Evolutionary conservation across 2,113 vertebrate species (phyloP).

Genomic region (Argyrosomus japonicus): DNA sequence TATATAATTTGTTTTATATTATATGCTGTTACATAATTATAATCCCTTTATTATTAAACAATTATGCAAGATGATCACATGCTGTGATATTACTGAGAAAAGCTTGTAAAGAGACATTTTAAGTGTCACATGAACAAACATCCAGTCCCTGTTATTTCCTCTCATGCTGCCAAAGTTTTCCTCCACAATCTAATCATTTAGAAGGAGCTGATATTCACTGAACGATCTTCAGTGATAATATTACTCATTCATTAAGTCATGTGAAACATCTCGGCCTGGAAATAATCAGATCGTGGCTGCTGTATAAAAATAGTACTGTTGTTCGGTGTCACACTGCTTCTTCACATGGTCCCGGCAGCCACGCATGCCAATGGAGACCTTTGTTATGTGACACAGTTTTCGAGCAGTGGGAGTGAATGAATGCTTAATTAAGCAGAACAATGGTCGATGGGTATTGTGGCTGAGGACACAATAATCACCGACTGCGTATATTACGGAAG

Average conservation of each 20-base stretch:
- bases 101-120: too few species aligned
- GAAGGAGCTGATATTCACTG: constrained; percentile 6
- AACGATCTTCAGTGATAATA: constrained; percentile 44
- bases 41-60: background rate
- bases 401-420: constrained; percentile 73
- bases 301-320: constrained; percentile 75
- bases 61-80: background rate
- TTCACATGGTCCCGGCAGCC: constrained; percentile 67
- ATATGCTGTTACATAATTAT: background rate
- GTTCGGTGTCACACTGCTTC: constrained; percentile 69
- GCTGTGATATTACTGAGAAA: background rate
- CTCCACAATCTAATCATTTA: constrained; percentile 32
- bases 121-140: background rate
- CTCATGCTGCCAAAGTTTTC: background rate
- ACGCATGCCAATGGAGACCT: constrained; percentile 73
- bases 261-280: constrained; percentile 57
- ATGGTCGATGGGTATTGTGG: constrained; percentile 58
- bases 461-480: constrained; percentile 35
- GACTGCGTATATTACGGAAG: constrained; percentile 31
- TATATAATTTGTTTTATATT: background rate
- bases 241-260: constrained; percentile 70
- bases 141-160: background rate
- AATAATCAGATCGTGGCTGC: constrained; percentile 61
- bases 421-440: constrained; percentile 79
- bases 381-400: constrained; percentile 83